phyloP scores from a whole-genome alignment of 1,140 invertebrate species.

The Nylanderia fulva region DNA sequence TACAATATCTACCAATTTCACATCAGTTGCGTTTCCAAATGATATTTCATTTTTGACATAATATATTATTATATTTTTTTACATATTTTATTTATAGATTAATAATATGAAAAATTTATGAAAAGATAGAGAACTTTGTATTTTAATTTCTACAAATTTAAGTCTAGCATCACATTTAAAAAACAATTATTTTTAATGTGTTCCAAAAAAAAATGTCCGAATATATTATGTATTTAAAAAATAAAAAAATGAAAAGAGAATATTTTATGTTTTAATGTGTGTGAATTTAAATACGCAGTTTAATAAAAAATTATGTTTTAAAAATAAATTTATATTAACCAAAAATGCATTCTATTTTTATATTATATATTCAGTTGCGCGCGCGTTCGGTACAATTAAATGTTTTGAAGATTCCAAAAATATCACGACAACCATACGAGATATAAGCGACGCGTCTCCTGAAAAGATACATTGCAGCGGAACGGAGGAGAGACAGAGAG shows the following conservation, averaged over 20 bases:
- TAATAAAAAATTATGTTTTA: too few species aligned
- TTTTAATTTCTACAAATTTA: too few species aligned
- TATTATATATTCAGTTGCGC: background rate
- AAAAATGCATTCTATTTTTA: background rate
- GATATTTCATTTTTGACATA: background rate
- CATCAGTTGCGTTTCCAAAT: background rate
- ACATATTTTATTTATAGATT: background rate
- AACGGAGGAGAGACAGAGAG: slow-evolving; percentile 42
- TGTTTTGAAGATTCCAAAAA: background rate
- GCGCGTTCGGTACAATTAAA: background rate
- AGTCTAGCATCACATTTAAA: too few species aligned
- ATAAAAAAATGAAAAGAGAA: too few species aligned
- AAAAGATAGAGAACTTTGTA: too few species aligned
- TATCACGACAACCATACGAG: background rate
- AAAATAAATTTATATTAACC: too few species aligned
- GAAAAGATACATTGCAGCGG: slow-evolving; percentile 6
- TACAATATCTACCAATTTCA: background rate
- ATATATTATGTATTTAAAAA: too few species aligned
- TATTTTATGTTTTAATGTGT: too few species aligned
- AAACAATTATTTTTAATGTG: too few species aligned
- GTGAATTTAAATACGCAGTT: too few species aligned
- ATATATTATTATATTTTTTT: background rate
- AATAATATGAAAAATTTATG: too few species aligned
- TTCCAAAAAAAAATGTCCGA: too few species aligned
- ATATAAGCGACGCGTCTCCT: background rate